Evolutionary conservation across 2,888 invertebrate species (phyloP), one percentile per base, ranked within the genome.

Genomic region (Drosophila stalkeri): DNA sequence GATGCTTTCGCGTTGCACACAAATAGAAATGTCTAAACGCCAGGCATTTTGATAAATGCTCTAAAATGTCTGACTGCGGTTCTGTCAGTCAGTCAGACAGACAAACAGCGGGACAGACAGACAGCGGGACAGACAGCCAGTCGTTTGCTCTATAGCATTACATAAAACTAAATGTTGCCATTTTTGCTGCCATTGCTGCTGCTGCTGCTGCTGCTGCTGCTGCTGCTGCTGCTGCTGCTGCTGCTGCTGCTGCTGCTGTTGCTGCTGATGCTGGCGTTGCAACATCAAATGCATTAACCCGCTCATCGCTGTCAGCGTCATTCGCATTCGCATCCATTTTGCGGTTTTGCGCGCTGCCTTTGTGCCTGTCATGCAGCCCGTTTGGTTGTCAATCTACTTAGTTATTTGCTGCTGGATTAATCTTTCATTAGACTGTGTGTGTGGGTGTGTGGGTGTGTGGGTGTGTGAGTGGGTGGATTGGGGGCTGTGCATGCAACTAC

Each of bases 1-100:
- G 35, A 23, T 3, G 49, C 23, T n/a, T 41, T 23, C 55, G n/a
- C 33, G 59, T 3, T 51, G 54, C 62, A 64, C 56, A 64, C 61
- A 74, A 86, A 90, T 88, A 78, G 79, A 87, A 77, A 86, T 81
- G 86, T 90, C 86, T 76, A 83, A 82, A 80, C 39, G 86, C 62
- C 76, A 77, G 83, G 75, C 86, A 90, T 81, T 90, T 90, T 91
- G 89, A 89, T 91, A 90, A 89, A 90, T 90, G 89, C 75, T 77
- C 77, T 81, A 77, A 89, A 89, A 89, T 91, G 77, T 61, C 70
- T 74, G 81, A 76, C 74, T 73, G 60, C 71, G 81, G 75, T 69
- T 41, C 39, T 59, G 51, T 49, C 70, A 55, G 41, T 52, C 52
- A 52, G 47, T 16, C 62, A 35, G 44, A 47, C 66, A 41, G 46